Conservation (phyloP, 2,888 invertebrate genomes). For the Galerucella calmariensis region DNA sequence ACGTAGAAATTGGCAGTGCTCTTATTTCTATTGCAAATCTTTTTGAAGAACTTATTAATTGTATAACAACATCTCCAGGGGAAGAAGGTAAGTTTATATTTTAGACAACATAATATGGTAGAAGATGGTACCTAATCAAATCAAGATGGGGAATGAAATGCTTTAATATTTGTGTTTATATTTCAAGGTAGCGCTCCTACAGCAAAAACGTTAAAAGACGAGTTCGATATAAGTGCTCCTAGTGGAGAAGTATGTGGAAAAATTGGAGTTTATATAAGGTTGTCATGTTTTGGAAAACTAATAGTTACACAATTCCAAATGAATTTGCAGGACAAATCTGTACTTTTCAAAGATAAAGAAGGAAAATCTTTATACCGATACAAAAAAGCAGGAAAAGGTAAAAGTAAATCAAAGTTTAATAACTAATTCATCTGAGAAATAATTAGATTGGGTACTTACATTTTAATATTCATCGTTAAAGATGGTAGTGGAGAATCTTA, state of each 20-base stretch:
- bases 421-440: no score
- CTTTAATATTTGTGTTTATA: neutral
- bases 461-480: no score
- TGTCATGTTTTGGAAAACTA: conserved; percentile 74
- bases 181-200: conserved; percentile 59
- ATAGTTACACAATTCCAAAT: conserved; percentile 76
- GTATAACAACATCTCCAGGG: conserved; percentile 60
- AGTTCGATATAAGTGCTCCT: conserved; percentile 68
- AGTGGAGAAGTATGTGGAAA: conserved; percentile 68
- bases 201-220: conserved; percentile 72
- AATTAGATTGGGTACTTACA: no score
- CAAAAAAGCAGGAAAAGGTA: conserved; percentile 56
- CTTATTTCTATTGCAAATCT: conserved; percentile 72
- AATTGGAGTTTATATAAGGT: conserved; percentile 71
- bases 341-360: conserved; percentile 64
- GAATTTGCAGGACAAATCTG: conserved; percentile 64
- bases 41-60: conserved; percentile 69
- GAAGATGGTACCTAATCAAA: no score
- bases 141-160: no score
- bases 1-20: conserved; percentile 68
- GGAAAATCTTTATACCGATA: conserved; percentile 63
- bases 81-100: conserved; percentile 52
- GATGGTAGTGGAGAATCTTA: no score
- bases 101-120: neutral
- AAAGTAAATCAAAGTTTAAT: neutral